Evolutionary conservation across 2,888 invertebrate species (phyloP).

Genomic region (Kryphioiulus occultus): DNA sequence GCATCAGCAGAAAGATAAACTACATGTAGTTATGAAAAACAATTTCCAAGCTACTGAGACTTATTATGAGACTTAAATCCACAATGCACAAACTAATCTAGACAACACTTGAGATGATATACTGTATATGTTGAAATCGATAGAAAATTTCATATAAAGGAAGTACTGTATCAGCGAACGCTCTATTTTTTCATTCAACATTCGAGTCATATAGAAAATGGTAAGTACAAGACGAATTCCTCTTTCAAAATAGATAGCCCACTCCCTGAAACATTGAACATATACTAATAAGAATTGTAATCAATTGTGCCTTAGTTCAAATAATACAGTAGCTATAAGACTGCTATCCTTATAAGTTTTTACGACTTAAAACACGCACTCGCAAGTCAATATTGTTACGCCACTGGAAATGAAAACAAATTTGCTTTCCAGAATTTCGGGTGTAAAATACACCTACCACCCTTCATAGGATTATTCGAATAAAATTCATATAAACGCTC

Average conservation of each 20-base stretch:
- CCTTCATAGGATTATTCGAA: background rate
- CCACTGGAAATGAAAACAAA: background rate
- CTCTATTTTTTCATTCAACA: too few species aligned
- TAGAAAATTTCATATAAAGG: background rate
- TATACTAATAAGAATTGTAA: background rate
- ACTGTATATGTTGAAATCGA: too few species aligned
- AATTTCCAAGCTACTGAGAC: too few species aligned
- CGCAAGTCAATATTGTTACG: background rate
- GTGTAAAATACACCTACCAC: background rate
- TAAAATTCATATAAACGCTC: too few species aligned
- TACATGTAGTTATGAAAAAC: too few species aligned
- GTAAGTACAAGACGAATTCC: background rate
- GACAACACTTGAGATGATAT: too few species aligned
- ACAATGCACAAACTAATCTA: too few species aligned
- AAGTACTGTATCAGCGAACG: background rate
- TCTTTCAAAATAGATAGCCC: background rate
- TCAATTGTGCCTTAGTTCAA: background rate
- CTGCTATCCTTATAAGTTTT: background rate
- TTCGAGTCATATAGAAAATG: background rate
- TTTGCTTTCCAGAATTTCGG: background rate
- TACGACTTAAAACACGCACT: conserved; percentile 3
- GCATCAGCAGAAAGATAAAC: too few species aligned
- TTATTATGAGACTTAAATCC: too few species aligned
- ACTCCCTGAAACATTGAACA: background rate
- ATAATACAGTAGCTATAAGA: background rate